These are phyloP conservation scores for Phyto melanocephala DNA, from an alignment of 2,888 invertebrate species.

Conservation along the genomic window DNA sequence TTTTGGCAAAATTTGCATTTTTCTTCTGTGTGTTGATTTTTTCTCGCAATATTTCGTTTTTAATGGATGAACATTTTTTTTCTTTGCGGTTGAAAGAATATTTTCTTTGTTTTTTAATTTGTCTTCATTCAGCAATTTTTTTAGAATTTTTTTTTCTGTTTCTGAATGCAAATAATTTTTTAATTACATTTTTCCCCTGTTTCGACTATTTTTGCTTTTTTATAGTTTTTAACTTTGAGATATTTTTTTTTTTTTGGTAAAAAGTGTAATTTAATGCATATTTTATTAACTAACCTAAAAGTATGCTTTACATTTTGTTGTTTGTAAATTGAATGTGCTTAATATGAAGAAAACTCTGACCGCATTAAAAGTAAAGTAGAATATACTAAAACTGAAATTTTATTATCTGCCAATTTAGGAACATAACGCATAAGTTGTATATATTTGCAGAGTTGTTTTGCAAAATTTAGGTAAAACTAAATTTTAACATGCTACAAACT, in stretches of 20 bases:
- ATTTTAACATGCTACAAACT: too few relatives aligned
- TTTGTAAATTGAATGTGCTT: slow-evolving; percentile 3
- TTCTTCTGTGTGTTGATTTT: slow-evolving; percentile 8
- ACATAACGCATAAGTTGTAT: too few relatives aligned
- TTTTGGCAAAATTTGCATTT: slow-evolving; percentile 54
- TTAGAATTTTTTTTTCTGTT: slow-evolving; percentile 15
- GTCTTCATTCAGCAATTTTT: slow-evolving; percentile 16
- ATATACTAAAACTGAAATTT: too few relatives aligned
- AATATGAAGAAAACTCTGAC: not conserved
- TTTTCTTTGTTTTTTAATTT: slow-evolving; percentile 26
- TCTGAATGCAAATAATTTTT: slow-evolving; percentile 50
- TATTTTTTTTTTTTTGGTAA: slow-evolving; percentile 17
- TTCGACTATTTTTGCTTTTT: slow-evolving; percentile 19
- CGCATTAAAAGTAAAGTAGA: not conserved
- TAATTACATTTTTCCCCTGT: slow-evolving; percentile 53
- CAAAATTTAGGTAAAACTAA: too few relatives aligned
- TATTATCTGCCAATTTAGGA: too few relatives aligned
- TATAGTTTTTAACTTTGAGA: slow-evolving; percentile 47
- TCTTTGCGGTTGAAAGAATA: slow-evolving; percentile 43
- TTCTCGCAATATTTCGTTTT: slow-evolving; percentile 32
- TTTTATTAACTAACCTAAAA: slow-evolving; percentile 40
- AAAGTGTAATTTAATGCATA: slow-evolving; percentile 33
- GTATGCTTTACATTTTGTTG: slow-evolving; percentile 26
- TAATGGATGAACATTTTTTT: slow-evolving; percentile 47
- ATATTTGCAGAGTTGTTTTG: too few relatives aligned